Evolutionary conservation across 2,113 vertebrate species (phyloP).

Genomic region (Epinephelus lanceolatus): DNA sequence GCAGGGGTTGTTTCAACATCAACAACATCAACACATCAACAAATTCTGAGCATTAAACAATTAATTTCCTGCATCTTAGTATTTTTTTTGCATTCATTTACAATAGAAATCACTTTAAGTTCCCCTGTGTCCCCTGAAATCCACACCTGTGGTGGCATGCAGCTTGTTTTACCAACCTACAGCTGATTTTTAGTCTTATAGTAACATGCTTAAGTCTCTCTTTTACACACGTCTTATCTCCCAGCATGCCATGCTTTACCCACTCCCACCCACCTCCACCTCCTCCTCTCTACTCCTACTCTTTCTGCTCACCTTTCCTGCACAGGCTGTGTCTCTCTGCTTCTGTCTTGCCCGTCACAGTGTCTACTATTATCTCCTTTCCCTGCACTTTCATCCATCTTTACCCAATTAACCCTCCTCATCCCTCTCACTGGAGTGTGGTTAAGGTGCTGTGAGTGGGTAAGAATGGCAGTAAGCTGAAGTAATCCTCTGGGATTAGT

Average conservation of each 20-base stretch:
- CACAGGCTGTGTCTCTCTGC: neutral
- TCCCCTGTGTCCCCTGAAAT: too few species aligned
- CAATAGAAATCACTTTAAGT: too few species aligned
- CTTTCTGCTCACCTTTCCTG: slow-evolving; percentile 9
- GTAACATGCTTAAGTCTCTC: neutral
- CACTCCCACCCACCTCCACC: neutral
- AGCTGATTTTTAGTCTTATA: neutral
- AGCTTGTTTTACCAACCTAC: neutral
- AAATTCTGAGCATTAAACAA: too few species aligned
- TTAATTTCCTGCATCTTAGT: too few species aligned
- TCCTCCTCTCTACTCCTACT: neutral
- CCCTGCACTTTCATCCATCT: slow-evolving; percentile 49
- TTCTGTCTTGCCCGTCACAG: neutral
- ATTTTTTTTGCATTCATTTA: too few species aligned
- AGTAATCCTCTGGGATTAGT: slow-evolving; percentile 80
- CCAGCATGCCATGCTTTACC: slow-evolving; percentile 28
- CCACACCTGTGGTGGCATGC: neutral
- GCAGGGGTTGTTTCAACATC: too few species aligned
- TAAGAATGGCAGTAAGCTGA: slow-evolving; percentile 79
- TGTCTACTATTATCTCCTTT: slow-evolving; percentile 32
- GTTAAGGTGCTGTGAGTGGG: slow-evolving; percentile 75
- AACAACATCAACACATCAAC: too few species aligned
- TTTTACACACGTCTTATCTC: neutral
- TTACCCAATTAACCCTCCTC: slow-evolving; percentile 61
- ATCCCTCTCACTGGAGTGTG: slow-evolving; percentile 55